Conservation (phyloP, 1,140 invertebrate genomes). For the Aphelenchoides fujianensis region DNA sequence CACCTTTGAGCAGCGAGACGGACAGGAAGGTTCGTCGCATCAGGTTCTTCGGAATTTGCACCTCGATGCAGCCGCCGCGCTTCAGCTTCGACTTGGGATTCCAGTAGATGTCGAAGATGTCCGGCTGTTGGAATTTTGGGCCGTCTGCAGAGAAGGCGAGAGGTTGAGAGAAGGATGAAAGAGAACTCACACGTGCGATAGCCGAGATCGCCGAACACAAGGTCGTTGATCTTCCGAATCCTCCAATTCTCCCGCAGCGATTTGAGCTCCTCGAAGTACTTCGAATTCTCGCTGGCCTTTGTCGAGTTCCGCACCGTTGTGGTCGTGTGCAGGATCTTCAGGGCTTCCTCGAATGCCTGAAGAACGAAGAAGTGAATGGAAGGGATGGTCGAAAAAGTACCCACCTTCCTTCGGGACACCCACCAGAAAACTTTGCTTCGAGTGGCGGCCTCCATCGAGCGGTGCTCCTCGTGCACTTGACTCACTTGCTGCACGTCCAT, state of each 20-base stretch:
- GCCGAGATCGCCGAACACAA: constrained; percentile 45
- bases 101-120: constrained; percentile 46
- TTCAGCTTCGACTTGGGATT: constrained; percentile 17
- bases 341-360: constrained; percentile 37
- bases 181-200: constrained; percentile 46
- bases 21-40: constrained; percentile 27
- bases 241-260: constrained; percentile 47
- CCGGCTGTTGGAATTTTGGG: constrained; percentile 36
- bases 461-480: constrained; percentile 13
- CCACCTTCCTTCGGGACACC: constrained; percentile 32
- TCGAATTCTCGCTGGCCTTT: neutral
- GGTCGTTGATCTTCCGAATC: constrained; percentile 42
- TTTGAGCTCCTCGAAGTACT: constrained; percentile 39
- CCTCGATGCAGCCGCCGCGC: constrained; percentile 12
- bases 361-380: constrained; percentile 1
- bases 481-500: constrained; percentile 21
- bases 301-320: neutral
- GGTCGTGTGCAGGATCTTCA: constrained; percentile 26
- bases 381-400: neutral
- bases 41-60: constrained; percentile 37
- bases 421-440: constrained; percentile 31
- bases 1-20: constrained; percentile 23
- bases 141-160: constrained; percentile 24
- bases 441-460: constrained; percentile 12
- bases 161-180: neutral